These are phyloP conservation scores for Tinea trinotella DNA, from an alignment of 2,888 invertebrate genomes.

Conservation along the genomic window DNA sequence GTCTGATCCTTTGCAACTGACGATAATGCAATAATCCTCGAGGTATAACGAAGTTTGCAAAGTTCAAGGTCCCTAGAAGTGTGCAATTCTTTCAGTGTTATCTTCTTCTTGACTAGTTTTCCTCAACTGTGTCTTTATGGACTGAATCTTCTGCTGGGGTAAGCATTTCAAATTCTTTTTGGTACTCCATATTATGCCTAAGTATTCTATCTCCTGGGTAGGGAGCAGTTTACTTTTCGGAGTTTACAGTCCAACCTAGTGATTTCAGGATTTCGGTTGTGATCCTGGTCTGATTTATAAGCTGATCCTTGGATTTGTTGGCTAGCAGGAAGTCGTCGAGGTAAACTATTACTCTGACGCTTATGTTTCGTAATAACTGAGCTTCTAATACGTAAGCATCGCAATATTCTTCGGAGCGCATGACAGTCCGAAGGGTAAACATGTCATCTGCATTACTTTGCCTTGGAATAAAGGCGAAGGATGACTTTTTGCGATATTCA, in stretches of 20 bases:
- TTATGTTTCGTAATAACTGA: conserved; percentile 21
- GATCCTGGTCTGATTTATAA: conserved; percentile 11
- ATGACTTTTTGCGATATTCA: conserved; percentile 21
- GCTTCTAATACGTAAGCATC: conserved; percentile 28
- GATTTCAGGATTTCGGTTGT: conserved; percentile 11
- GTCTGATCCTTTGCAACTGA: too few relatives aligned
- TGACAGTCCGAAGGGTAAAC: conserved; percentile 28
- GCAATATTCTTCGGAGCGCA: conserved; percentile 27
- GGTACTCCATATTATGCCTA: conserved; percentile 16
- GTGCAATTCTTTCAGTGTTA: too few relatives aligned
- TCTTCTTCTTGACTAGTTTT: too few relatives aligned
- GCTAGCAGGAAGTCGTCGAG: neutral
- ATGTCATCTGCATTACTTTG: conserved; percentile 27
- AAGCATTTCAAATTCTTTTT: conserved; percentile 9
- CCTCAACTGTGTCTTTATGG: too few relatives aligned
- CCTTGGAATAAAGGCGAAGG: conserved; percentile 25
- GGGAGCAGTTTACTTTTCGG: conserved; percentile 18
- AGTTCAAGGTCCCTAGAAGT: too few relatives aligned
- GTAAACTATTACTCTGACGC: neutral
- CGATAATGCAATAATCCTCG: too few relatives aligned
- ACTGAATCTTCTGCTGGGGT: too few relatives aligned
- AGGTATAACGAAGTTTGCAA: too few relatives aligned
- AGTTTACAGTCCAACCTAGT: conserved; percentile 21
- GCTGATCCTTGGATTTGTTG: conserved; percentile 12
- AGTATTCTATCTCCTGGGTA: conserved; percentile 11